Evolutionary conservation across 2,888 invertebrate genomes (phyloP).

Genomic region (Ornithoptera alexandrae): DNA sequence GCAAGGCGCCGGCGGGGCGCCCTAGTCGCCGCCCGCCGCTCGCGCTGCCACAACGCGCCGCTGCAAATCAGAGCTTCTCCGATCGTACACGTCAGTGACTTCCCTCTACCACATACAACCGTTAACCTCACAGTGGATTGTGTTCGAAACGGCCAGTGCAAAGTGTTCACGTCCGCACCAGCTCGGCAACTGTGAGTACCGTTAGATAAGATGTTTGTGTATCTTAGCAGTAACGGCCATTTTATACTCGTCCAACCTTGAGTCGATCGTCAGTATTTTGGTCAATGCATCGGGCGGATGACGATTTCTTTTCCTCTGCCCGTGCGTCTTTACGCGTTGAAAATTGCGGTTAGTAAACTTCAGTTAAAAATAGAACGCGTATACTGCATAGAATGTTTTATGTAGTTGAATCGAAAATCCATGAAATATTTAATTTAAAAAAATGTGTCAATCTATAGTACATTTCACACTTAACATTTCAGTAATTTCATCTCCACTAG

Average conservation of each 20-base stretch:
- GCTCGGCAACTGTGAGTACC: conserved; percentile 51
- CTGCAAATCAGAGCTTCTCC: conserved; percentile 53
- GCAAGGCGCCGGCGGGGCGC: conserved; percentile 70
- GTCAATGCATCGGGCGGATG: conserved; percentile 55
- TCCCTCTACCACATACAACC: conserved; percentile 47
- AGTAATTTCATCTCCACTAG: neutral
- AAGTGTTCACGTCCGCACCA: conserved; percentile 36
- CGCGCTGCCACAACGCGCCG: conserved; percentile 56
- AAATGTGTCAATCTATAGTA: neutral
- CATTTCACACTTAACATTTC: neutral
- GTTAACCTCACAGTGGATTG: conserved; percentile 71
- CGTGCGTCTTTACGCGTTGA: conserved; percentile 35
- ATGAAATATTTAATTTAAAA: neutral
- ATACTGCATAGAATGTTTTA: conserved; percentile 3
- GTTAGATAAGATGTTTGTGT: conserved; percentile 43
- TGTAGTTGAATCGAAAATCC: neutral
- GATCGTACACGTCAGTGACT: conserved; percentile 67
- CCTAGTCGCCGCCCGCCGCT: conserved; percentile 67
- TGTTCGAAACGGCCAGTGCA: conserved; percentile 50
- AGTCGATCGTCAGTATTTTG: conserved; percentile 66
- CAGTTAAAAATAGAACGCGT: conserved; percentile 16
- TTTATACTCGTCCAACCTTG: conserved; percentile 72
- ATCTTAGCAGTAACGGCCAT: conserved; percentile 71
- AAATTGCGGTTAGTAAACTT: conserved; percentile 29
- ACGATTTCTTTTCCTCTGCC: conserved; percentile 42